Conservation (phyloP, 2,113 vertebrate species). For the Pogona vitticeps region DNA sequence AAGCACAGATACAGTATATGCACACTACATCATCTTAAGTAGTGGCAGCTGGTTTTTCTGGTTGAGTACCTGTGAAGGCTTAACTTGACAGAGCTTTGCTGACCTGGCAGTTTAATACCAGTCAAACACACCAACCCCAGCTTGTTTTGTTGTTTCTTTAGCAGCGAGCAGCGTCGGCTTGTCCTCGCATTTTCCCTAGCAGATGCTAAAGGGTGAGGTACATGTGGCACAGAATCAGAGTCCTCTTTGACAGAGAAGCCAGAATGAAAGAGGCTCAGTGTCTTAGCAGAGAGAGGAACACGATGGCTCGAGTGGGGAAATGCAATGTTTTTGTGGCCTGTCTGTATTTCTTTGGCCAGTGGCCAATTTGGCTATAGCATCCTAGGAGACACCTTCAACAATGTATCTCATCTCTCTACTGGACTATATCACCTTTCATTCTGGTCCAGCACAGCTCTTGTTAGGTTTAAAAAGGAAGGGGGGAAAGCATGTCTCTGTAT, state of each 20-base stretch:
- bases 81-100: constrained; percentile 13
- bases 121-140: background rate
- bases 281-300: background rate
- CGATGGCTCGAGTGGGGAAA: background rate
- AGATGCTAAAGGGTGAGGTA: constrained; percentile 21
- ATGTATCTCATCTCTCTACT: too few relatives aligned
- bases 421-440: too few relatives aligned
- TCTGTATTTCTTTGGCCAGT: background rate
- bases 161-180: background rate
- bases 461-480: too few relatives aligned
- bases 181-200: background rate
- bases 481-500: too few relatives aligned
- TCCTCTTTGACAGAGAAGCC: background rate
- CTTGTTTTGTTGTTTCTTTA: constrained; percentile 25
- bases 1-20: constrained; percentile 18
- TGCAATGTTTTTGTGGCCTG: too few relatives aligned
- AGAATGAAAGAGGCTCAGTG: background rate
- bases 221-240: constrained; percentile 3
- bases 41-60: constrained; percentile 28
- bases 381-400: too few relatives aligned
- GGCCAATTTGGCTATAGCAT: background rate
- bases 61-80: background rate
- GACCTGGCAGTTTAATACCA: background rate
- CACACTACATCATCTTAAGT: background rate
- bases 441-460: too few relatives aligned